Evolutionary conservation across 1,140 invertebrate genomes (phyloP).

Genomic region (Belonocnema kinseyi): DNA sequence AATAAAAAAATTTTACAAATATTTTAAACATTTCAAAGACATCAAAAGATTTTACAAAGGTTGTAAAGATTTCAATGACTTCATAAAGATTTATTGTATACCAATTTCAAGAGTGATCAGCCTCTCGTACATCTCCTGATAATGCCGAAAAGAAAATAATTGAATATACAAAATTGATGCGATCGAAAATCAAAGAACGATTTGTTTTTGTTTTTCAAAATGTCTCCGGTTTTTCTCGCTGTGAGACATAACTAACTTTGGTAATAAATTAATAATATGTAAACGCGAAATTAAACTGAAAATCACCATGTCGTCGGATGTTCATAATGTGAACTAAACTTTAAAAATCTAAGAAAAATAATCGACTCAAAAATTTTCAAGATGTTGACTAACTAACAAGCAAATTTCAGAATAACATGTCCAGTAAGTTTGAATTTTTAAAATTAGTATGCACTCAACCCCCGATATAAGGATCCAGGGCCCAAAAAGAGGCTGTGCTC

Average conservation of each 20-base stretch:
- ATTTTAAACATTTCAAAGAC: no score
- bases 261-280: neutral
- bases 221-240: neutral
- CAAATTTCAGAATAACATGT: neutral
- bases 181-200: neutral
- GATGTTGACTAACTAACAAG: neutral
- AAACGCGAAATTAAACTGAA: neutral
- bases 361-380: neutral
- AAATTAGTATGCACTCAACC: no score
- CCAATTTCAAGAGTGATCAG: no score
- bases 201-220: constrained; percentile 10
- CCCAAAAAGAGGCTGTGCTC: no score
- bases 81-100: no score
- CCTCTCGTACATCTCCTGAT: no score
- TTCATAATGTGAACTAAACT: neutral
- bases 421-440: neutral
- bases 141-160: no score
- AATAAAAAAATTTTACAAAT: no score
- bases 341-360: neutral
- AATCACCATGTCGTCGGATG: constrained; percentile 2
- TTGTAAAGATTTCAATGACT: no score
- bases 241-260: neutral
- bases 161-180: no score
- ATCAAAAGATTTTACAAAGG: no score
- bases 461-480: no score